phyloP scores from a whole-genome alignment of 1,140 invertebrate species.

The Ericerus pela region DNA sequence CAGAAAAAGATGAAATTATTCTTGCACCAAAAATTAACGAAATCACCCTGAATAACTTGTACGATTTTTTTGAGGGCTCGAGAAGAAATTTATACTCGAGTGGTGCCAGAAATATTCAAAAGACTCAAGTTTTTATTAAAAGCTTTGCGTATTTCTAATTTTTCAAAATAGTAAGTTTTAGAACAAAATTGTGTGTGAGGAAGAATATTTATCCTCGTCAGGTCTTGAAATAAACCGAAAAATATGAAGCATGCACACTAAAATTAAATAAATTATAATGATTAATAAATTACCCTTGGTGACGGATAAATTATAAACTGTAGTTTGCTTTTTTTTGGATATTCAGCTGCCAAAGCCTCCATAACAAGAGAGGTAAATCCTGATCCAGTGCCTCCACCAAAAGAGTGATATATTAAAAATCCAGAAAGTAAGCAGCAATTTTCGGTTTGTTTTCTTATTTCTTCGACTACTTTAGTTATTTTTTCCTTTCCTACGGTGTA shows the following conservation, averaged over 20 bases:
- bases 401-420: slow-evolving; percentile 78
- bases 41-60: too few relatives aligned
- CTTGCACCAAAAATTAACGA: too few relatives aligned
- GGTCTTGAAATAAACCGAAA: not conserved
- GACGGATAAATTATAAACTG: slow-evolving; percentile 83
- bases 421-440: slow-evolving; percentile 76
- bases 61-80: too few relatives aligned
- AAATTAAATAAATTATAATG: not conserved
- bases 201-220: not conserved
- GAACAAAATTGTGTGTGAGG: not conserved
- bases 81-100: too few relatives aligned
- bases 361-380: slow-evolving; percentile 76
- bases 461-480: slow-evolving; percentile 62
- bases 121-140: too few relatives aligned
- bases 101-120: too few relatives aligned
- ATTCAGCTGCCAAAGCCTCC: slow-evolving; percentile 76
- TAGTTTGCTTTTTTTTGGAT: slow-evolving; percentile 76
- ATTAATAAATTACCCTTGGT: slow-evolving; percentile 42
- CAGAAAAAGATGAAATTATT: too few relatives aligned
- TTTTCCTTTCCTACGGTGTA: slow-evolving; percentile 85
- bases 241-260: not conserved
- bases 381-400: slow-evolving; percentile 76
- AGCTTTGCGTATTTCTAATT: not conserved
- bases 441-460: slow-evolving; percentile 64
- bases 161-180: not conserved